These are phyloP conservation scores for Ypsolopha sequella DNA, from an alignment of 2,888 invertebrate genomes.

Conservation along the genomic window DNA sequence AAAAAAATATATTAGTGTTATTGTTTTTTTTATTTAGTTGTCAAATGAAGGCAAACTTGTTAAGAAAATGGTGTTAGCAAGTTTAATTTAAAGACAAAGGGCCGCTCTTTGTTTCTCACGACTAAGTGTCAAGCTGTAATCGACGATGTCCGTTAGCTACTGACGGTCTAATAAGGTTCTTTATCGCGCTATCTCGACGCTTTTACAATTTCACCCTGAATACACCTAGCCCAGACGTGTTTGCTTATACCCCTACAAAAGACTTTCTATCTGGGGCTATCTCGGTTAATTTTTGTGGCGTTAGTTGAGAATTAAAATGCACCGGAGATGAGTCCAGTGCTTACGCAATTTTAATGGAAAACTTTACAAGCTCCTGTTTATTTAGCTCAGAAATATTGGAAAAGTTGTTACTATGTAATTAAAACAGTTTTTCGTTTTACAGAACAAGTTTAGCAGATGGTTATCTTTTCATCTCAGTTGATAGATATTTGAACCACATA, in stretches of 20 bases:
- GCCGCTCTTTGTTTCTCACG: background rate
- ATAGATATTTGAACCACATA: too few species aligned
- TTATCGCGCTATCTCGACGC: slow-evolving; percentile 43
- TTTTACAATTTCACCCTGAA: slow-evolving; percentile 61
- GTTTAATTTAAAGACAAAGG: background rate
- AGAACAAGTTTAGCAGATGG: too few species aligned
- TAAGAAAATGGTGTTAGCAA: too few species aligned
- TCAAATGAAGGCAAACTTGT: too few species aligned
- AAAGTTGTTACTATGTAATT: too few species aligned
- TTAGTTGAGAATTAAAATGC: slow-evolving; percentile 47
- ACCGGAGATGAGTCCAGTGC: background rate
- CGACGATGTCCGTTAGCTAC: slow-evolving; percentile 45
- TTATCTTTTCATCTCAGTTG: too few species aligned
- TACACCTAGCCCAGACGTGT: slow-evolving; percentile 48
- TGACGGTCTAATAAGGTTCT: slow-evolving; percentile 61
- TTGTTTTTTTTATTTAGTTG: too few species aligned
- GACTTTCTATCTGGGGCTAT: slow-evolving; percentile 22
- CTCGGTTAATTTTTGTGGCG: slow-evolving; percentile 45
- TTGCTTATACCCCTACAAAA: slow-evolving; percentile 44
- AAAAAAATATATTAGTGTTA: too few species aligned
- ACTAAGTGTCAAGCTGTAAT: background rate
- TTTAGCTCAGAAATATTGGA: background rate
- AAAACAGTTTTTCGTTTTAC: too few species aligned
- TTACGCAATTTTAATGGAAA: background rate
- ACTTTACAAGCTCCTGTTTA: background rate